phyloP scores from a whole-genome alignment of 2,113 vertebrate species.

The Polypterus bichir region DNA sequence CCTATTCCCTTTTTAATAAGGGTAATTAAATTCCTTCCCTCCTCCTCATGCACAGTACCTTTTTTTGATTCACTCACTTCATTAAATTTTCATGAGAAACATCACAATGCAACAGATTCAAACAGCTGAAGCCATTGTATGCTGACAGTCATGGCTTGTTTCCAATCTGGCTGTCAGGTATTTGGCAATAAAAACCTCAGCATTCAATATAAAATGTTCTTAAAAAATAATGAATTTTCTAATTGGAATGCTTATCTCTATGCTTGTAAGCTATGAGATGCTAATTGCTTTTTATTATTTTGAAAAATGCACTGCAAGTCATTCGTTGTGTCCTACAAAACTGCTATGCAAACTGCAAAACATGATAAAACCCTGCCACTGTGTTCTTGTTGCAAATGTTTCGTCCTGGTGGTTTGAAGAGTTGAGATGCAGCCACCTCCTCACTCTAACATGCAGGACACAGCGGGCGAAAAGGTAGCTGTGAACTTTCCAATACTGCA shows the following conservation, averaged over 20 bases:
- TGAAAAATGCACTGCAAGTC: slow-evolving; percentile 27
- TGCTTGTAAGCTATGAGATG: slow-evolving; percentile 31
- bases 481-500: too few relatives aligned
- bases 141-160: slow-evolving; percentile 49
- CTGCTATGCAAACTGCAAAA: slow-evolving; percentile 5
- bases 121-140: slow-evolving; percentile 32
- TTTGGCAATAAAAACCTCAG: slow-evolving; percentile 56
- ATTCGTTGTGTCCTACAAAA: slow-evolving; percentile 28
- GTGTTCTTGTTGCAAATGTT: too few relatives aligned
- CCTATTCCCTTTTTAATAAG: slow-evolving; percentile 46
- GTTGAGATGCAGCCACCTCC: too few relatives aligned
- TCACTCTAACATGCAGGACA: too few relatives aligned
- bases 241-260: slow-evolving; percentile 39
- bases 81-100: slow-evolving; percentile 59
- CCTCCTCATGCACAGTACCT: slow-evolving; percentile 27
- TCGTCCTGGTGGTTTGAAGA: too few relatives aligned
- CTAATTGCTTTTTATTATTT: slow-evolving; percentile 27
- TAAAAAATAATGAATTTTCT: slow-evolving; percentile 42
- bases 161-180: slow-evolving; percentile 71
- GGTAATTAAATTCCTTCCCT: slow-evolving; percentile 52
- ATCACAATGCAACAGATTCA: slow-evolving; percentile 45
- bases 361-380: background rate
- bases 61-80: slow-evolving; percentile 37
- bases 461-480: too few relatives aligned
- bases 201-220: slow-evolving; percentile 40